Percentiles rank a stretch among this genome's conserved stretches.
phyloP scores from a whole-genome alignment of 2,797 vertebrate species.

The Enteromius argenteus region DNA sequence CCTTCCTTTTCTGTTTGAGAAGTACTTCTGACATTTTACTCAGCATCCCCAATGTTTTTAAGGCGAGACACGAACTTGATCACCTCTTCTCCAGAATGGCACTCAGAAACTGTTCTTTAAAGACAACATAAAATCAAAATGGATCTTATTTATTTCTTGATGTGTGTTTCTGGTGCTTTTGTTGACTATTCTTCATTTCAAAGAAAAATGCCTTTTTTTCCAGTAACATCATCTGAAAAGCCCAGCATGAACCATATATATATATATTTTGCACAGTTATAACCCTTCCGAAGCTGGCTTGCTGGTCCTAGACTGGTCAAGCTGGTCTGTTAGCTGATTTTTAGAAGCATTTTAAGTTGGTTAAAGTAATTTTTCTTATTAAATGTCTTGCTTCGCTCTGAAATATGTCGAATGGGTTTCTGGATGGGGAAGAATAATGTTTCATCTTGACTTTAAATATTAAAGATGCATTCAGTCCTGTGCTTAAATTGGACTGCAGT shows the following conservation, averaged over 20 bases:
- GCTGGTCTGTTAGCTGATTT: not conserved
- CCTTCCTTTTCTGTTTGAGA: constrained; percentile 27
- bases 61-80: constrained; percentile 12
- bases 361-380: not conserved
- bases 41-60: constrained; percentile 5
- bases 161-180: not conserved
- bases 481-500: not conserved
- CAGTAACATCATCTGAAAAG: not conserved
- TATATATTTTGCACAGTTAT: too few species aligned
- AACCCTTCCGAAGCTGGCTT: not conserved
- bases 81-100: not conserved
- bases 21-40: constrained; percentile 28
- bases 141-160: not conserved
- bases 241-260: not conserved
- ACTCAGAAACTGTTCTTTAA: not conserved
- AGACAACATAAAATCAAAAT: constrained; percentile 21
- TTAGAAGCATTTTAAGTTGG: not conserved
- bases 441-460: constrained; percentile 18
- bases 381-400: not conserved
- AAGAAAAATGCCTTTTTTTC: not conserved
- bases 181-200: not conserved
- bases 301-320: not conserved
- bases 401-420: not conserved
- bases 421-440: not conserved
- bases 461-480: not conserved